Evolutionary conservation across 2,113 vertebrate genomes (phyloP).

Genomic region (Dipodomys merriami): DNA sequence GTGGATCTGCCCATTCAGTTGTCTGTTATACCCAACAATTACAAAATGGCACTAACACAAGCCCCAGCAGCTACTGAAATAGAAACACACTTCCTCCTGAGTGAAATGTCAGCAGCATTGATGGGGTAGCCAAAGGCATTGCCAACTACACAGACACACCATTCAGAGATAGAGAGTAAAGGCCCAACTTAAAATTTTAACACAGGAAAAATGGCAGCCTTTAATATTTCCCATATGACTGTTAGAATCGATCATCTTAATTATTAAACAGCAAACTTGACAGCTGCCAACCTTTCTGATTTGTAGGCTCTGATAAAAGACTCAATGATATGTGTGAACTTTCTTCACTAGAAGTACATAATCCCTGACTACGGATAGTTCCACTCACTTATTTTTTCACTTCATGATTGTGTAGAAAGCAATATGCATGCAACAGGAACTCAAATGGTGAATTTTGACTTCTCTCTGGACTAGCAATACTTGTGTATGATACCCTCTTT

Average conservation of each 20-base stretch:
- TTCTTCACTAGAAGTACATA: neutral
- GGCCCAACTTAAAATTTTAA: neutral
- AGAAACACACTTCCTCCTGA: neutral
- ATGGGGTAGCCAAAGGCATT: neutral
- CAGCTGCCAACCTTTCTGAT: neutral
- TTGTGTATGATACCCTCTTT: neutral
- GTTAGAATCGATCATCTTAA: neutral
- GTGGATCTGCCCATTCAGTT: neutral
- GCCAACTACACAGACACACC: neutral
- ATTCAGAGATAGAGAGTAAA: neutral
- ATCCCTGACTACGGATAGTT: neutral
- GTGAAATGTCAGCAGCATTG: neutral
- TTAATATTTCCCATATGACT: neutral
- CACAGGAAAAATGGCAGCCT: neutral
- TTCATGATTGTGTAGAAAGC: neutral
- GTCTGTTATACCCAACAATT: neutral
- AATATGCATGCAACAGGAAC: neutral
- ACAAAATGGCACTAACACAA: neutral
- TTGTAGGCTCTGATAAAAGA: neutral
- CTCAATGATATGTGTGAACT: neutral
- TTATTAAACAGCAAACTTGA: neutral
- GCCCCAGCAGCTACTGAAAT: neutral
- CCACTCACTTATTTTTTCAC: neutral
- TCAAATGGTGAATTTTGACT: neutral
- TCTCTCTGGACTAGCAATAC: neutral